Percentiles rank a stretch among this genome's conserved stretches.
phyloP scores from a whole-genome alignment of 37 sponge, comb jelly and placozoan species.

The Beroe forskalii region DNA sequence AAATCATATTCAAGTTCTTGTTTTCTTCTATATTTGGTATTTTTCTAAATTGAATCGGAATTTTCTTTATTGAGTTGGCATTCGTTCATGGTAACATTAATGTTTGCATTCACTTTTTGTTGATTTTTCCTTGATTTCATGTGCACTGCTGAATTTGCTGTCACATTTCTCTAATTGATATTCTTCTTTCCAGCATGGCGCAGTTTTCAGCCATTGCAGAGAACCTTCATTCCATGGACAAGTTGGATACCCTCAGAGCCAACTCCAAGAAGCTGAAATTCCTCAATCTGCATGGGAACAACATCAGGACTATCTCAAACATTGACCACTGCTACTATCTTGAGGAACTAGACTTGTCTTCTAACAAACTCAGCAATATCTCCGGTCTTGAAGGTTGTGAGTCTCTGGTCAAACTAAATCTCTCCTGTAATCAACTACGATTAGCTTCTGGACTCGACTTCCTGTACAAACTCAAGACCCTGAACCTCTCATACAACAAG shows the following conservation, averaged over 20 bases:
- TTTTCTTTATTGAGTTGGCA: too few relatives aligned
- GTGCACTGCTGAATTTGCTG: too few relatives aligned
- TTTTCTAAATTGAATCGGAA: too few relatives aligned
- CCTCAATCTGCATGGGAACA: conserved; percentile 35
- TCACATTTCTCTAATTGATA: too few relatives aligned
- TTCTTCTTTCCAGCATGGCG: too few relatives aligned
- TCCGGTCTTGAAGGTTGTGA: conserved; percentile 38
- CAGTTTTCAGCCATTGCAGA: conserved; percentile 33
- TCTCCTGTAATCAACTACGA: background rate
- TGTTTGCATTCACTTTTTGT: too few relatives aligned
- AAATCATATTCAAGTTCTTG: too few relatives aligned
- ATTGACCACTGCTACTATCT: conserved; percentile 10
- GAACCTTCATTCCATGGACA: background rate
- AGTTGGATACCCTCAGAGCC: background rate
- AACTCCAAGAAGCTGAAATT: background rate
- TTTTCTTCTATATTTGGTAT: too few relatives aligned
- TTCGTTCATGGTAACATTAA: too few relatives aligned
- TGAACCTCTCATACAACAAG: conserved; percentile 23
- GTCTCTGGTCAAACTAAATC: background rate
- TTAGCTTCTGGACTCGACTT: conserved; percentile 3
- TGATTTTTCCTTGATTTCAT: too few relatives aligned
- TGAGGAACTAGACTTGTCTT: conserved; percentile 19
- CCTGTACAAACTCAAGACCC: background rate
- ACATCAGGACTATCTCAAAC: background rate
- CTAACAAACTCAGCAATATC: background rate